Evolutionary conservation across 2,888 invertebrate genomes (phyloP).

Genomic region (Plutella xylostella): DNA sequence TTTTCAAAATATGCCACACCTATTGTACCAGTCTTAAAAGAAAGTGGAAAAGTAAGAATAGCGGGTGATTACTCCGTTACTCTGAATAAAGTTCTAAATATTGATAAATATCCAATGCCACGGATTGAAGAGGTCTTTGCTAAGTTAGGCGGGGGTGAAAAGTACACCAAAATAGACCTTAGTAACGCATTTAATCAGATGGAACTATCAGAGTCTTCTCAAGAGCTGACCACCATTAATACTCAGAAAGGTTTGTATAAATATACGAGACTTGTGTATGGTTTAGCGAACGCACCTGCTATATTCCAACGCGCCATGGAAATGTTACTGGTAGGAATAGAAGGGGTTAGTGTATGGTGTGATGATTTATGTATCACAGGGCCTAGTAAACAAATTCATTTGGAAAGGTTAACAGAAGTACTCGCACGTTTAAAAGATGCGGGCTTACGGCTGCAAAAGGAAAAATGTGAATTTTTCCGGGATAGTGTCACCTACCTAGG

Average conservation of each 20-base stretch:
- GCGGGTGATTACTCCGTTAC: conserved; percentile 22
- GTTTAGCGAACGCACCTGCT: neutral
- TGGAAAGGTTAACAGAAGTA: conserved; percentile 3
- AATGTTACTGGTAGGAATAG: neutral
- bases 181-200: conserved; percentile 17
- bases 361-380: conserved; percentile 7
- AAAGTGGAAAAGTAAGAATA: conserved; percentile 18
- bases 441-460: conserved; percentile 8
- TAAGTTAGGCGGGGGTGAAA: conserved; percentile 16
- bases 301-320: conserved; percentile 5
- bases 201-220: conserved; percentile 14
- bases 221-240: conserved; percentile 15
- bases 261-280: conserved; percentile 3
- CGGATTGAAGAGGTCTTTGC: conserved; percentile 22
- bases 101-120: conserved; percentile 21
- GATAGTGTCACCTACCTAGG: conserved; percentile 10
- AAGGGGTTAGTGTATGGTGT: neutral
- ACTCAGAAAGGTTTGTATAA: conserved; percentile 16
- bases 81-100: conserved; percentile 17
- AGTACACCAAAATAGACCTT: conserved; percentile 19
- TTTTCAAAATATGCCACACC: conserved; percentile 1
- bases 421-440: conserved; percentile 6
- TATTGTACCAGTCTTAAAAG: conserved; percentile 18
- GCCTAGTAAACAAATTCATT: neutral
- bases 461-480: conserved; percentile 9